phyloP scores from a whole-genome alignment of 2,888 invertebrate species.

The Myathropa florea region DNA sequence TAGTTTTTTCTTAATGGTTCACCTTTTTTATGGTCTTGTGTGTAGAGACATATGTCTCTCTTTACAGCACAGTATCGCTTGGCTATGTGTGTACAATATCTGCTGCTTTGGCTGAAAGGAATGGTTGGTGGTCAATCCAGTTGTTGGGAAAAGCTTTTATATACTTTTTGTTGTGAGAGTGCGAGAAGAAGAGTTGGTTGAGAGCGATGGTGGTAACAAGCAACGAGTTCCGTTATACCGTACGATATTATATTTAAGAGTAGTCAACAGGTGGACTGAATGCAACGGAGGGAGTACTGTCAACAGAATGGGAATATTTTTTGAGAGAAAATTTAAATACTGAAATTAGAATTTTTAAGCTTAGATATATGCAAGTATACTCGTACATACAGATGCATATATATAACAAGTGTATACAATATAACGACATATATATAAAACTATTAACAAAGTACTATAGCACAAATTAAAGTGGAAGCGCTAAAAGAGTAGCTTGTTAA shows the following conservation, averaged over 20 bases:
- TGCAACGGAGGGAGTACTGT: background rate
- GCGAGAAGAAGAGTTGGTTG: slow-evolving; percentile 4
- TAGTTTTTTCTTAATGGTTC: slow-evolving; percentile 13
- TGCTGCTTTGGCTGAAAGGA: slow-evolving; percentile 44
- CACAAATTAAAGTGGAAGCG: slow-evolving; percentile 35
- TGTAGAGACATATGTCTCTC: slow-evolving; percentile 5
- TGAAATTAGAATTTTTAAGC: background rate
- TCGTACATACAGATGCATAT: too few species aligned
- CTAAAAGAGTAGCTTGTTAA: slow-evolving; percentile 39
- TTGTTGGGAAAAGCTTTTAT: slow-evolving; percentile 36
- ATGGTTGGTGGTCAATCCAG: slow-evolving; percentile 10
- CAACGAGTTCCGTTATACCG: slow-evolving; percentile 55
- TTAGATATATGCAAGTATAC: too few species aligned
- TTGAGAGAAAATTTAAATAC: slow-evolving; percentile 54
- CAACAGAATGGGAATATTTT: slow-evolving; percentile 26
- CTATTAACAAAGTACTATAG: slow-evolving; percentile 42
- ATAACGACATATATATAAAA: background rate
- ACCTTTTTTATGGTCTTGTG: slow-evolving; percentile 16
- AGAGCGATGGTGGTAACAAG: background rate
- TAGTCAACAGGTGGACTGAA: slow-evolving; percentile 23
- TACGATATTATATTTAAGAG: slow-evolving; percentile 52
- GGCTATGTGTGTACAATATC: slow-evolving; percentile 43
- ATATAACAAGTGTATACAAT: too few species aligned
- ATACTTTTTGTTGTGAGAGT: background rate
- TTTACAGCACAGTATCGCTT: background rate